These are phyloP conservation scores for Eumerus sabulonum DNA, from an alignment of 2,888 invertebrate genomes.

Conservation along the genomic window DNA sequence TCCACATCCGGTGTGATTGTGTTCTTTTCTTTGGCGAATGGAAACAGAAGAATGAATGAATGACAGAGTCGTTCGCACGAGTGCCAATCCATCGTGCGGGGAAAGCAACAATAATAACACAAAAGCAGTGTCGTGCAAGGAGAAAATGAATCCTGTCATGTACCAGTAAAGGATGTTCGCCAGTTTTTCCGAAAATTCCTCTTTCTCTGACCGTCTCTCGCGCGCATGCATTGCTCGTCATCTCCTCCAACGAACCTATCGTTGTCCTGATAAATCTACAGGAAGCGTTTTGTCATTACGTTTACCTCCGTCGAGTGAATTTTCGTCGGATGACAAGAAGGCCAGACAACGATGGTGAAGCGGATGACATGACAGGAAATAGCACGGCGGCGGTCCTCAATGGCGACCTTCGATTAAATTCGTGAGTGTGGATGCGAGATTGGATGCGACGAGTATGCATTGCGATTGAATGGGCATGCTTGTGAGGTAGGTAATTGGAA, in stretches of 20 bases:
- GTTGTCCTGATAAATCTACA: constrained; percentile 42
- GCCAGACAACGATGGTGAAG: no score
- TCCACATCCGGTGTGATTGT: no score
- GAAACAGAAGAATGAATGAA: neutral
- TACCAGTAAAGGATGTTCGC: constrained; percentile 51
- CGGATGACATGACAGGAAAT: constrained; percentile 7
- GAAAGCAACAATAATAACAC: constrained; percentile 17
- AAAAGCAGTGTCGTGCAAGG: constrained; percentile 13
- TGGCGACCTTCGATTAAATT: constrained; percentile 41
- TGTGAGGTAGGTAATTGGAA: constrained; percentile 44
- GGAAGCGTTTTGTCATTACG: constrained; percentile 53
- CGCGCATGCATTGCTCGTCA: neutral
- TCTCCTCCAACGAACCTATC: neutral
- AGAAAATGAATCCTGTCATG: constrained; percentile 65
- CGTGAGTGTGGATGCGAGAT: neutral
- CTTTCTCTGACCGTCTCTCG: constrained; percentile 1
- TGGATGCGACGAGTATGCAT: constrained; percentile 20
- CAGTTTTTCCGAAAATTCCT: constrained; percentile 61
- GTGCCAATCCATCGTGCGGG: constrained; percentile 21
- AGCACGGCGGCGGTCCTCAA: constrained; percentile 12
- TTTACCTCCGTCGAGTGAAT: constrained; percentile 13
- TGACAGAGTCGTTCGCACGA: constrained; percentile 45
- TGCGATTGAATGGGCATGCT: constrained; percentile 33
- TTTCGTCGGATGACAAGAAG: neutral
- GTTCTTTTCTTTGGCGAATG: no score